A percentile compares a stretch with the other conserved stretches of the same genome.
These are phyloP conservation scores for Trachymyrmex septentrionalis DNA, from an alignment of 1,140 invertebrate genomes.

Conservation along the genomic window DNA sequence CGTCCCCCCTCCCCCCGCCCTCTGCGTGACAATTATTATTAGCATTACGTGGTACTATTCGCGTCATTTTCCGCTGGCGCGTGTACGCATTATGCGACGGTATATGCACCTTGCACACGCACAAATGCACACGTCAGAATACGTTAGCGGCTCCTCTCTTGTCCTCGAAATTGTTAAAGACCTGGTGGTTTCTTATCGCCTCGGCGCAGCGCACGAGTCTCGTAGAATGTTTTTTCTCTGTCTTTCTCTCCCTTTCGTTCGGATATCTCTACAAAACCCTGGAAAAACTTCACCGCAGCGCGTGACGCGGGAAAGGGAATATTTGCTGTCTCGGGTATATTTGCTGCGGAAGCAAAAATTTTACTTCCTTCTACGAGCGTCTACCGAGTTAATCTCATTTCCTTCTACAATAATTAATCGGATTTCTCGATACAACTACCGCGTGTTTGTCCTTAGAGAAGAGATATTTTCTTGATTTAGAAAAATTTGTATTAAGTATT, in stretches of 20 bases:
- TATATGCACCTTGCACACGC: background rate
- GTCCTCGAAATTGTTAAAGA: constrained; percentile 50
- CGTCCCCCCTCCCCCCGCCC: background rate
- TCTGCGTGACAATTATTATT: constrained; percentile 72
- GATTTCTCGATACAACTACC: constrained; percentile 45
- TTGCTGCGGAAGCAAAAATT: constrained; percentile 62
- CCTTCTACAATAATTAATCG: constrained; percentile 55
- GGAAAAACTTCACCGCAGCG: constrained; percentile 51
- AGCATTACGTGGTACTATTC: constrained; percentile 56
- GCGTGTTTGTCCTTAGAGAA: constrained; percentile 18
- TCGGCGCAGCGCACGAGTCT: constrained; percentile 17
- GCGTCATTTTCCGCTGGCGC: constrained; percentile 40
- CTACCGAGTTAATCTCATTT: constrained; percentile 54
- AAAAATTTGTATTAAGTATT: constrained; percentile 9
- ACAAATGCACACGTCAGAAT: background rate
- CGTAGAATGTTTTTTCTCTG: constrained; percentile 30
- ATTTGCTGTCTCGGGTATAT: constrained; percentile 62
- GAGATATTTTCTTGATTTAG: background rate
- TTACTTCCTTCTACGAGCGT: constrained; percentile 40
- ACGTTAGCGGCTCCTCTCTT: constrained; percentile 2
- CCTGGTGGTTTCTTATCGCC: constrained; percentile 48
- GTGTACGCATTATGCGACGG: background rate
- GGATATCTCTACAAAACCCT: constrained; percentile 27
- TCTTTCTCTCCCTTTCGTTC: background rate
- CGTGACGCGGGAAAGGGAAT: constrained; percentile 46